phyloP scores from a whole-genome alignment of 2,888 invertebrate genomes.

The Melangyna quadrimaculata region DNA sequence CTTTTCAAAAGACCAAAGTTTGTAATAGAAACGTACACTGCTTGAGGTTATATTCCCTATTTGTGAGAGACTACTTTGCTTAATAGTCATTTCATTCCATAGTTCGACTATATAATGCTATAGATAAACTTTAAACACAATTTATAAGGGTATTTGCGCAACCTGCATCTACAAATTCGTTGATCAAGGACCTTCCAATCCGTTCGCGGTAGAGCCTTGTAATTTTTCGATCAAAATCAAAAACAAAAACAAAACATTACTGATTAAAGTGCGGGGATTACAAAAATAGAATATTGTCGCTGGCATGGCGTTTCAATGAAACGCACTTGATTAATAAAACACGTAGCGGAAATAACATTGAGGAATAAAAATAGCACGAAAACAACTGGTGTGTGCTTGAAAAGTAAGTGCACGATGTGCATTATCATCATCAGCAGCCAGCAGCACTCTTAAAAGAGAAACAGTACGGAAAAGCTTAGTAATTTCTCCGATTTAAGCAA shows the following conservation, averaged over 20 bases:
- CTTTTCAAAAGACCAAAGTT: too few species aligned
- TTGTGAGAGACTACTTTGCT: not conserved
- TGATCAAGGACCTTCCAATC: constrained; percentile 27
- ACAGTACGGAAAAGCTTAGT: constrained; percentile 51
- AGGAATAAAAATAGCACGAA: constrained; percentile 53
- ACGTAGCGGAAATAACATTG: constrained; percentile 62
- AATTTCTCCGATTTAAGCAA: constrained; percentile 62
- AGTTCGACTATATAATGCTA: not conserved
- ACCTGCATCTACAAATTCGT: constrained; percentile 25
- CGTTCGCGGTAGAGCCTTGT: constrained; percentile 62
- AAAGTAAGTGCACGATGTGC: constrained; percentile 8
- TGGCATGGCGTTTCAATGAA: constrained; percentile 63
- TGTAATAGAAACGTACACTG: too few species aligned
- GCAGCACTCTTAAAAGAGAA: constrained; percentile 5
- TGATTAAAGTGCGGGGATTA: constrained; percentile 19
- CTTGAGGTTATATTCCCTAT: too few species aligned
- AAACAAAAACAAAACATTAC: constrained; percentile 14
- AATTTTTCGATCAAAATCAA: constrained; percentile 24
- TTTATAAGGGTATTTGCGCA: not conserved
- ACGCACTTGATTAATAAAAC: constrained; percentile 67
- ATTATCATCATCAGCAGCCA: constrained; percentile 32
- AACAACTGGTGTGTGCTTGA: constrained; percentile 1
- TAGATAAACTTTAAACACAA: not conserved
- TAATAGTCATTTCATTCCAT: not conserved
- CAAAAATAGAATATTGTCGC: constrained; percentile 63